These are phyloP conservation scores for Mystacides longicornis DNA, from an alignment of 2,888 invertebrate genomes.

Conservation along the genomic window DNA sequence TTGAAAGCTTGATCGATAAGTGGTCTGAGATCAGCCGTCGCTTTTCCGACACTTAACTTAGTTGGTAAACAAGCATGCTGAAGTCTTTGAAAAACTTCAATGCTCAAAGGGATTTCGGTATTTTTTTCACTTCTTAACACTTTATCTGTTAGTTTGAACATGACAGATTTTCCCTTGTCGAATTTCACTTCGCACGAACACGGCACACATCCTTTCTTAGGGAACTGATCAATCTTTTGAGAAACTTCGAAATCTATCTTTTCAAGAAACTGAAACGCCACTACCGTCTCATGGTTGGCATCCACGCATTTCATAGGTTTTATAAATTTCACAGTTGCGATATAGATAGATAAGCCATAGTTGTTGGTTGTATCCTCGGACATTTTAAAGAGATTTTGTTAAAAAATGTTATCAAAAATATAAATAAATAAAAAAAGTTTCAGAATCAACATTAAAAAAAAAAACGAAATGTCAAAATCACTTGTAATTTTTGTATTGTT, in stretches of 20 bases:
- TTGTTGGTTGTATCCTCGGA: background rate
- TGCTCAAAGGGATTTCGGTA: background rate
- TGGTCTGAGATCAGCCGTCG: constrained; percentile 1
- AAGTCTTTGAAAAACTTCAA: constrained; percentile 13
- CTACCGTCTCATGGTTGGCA: constrained; percentile 12
- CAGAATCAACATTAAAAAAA: no score
- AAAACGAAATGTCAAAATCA: background rate
- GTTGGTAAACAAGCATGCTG: constrained; percentile 13
- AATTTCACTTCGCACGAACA: constrained; percentile 4
- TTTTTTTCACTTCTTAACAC: background rate
- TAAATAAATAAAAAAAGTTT: no score
- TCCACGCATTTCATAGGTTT: constrained; percentile 13
- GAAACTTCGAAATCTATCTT: constrained; percentile 8
- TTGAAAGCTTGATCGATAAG: background rate
- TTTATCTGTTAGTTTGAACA: background rate
- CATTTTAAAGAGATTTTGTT: background rate
- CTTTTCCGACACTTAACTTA: constrained; percentile 9
- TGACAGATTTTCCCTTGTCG: constrained; percentile 8
- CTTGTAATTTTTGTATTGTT: background rate
- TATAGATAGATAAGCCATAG: constrained; percentile 9
- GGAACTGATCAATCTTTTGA: constrained; percentile 5
- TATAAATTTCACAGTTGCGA: constrained; percentile 7
- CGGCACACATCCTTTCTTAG: background rate
- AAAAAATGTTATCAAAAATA: background rate
- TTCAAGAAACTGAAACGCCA: constrained; percentile 8